Evolutionary conservation across 2,888 invertebrate species (phyloP), one percentile per base, ranked within the genome.

Genomic region (Protophormia terraenovae): DNA sequence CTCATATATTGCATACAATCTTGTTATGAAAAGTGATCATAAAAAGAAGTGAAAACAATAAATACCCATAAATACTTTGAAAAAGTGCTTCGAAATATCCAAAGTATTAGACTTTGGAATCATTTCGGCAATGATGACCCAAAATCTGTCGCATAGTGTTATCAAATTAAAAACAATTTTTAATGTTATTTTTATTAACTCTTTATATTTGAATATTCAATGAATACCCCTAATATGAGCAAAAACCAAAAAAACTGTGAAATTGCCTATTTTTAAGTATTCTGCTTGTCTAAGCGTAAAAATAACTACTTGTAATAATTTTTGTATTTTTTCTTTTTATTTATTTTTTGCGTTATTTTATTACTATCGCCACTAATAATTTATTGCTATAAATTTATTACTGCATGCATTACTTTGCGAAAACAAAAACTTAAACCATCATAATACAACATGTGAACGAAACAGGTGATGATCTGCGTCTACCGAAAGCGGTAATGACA

Each of bases 401-500:
- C 45, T 84, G 53, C 72, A 66, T 73, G 72, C 2, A 72, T 67
- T 58, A 62, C 14, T 35, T 72, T 71, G 29, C 19, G 32, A 29
- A 47, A 60, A 27, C 5, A n/a, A 35, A 75, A 22, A 35, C 14
- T n/a, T 2, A 35, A 62, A 38, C 6, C 22, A 38, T 12, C 62
- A 67, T 67, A 62, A 22, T 50, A 66, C n/a, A 72, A 71, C 62
- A 75, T 24, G 12, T 5, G 4, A 60, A 29, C 1, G 53, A 55
- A 66, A 41, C 84, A 91, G 91, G 89, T 86, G 92, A 92, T 87
- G 92, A 92, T 84, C 88, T 92, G 86, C 92, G 90, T 87, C 87
- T 91, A 88, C 92, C 92, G 80, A 93, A 92, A 89, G 90, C 90
- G 84, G 87, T 91, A 85, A 87, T 91, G 89, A 90, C 90, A 72